Conservation (phyloP, 2,888 invertebrate genomes). For the Andrena fulva region DNA sequence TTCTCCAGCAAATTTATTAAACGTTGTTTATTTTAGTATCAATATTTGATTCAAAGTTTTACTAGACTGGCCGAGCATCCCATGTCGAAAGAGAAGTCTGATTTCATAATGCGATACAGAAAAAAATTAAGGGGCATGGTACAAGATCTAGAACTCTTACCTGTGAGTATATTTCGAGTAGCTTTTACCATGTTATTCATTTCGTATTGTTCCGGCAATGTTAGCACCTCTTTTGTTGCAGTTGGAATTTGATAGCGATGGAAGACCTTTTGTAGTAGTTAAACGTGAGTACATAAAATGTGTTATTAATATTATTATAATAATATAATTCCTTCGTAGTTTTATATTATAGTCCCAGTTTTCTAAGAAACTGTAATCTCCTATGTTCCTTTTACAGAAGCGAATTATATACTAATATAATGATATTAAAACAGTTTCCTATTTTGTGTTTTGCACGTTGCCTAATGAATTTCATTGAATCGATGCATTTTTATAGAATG, state of each 20-base stretch:
- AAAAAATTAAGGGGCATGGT: slow-evolving; percentile 87
- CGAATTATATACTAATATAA: not conserved
- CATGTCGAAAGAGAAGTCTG: slow-evolving; percentile 89
- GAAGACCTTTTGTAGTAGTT: slow-evolving; percentile 88
- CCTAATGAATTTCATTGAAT: not conserved
- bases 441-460: not conserved
- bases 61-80: slow-evolving; percentile 90
- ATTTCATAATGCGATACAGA: slow-evolving; percentile 91
- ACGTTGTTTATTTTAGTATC: slow-evolving; percentile 86
- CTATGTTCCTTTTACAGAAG: not conserved
- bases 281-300: slow-evolving; percentile 63
- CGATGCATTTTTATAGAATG: slow-evolving; percentile 86
- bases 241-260: slow-evolving; percentile 89
- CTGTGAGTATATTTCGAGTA: slow-evolving; percentile 77
- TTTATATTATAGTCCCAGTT: too few species aligned
- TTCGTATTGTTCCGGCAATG: not conserved
- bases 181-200: not conserved
- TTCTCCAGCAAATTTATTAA: not conserved
- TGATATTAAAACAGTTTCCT: not conserved
- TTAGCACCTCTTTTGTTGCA: slow-evolving; percentile 79
- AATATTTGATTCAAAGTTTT: slow-evolving; percentile 90
- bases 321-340: too few species aligned
- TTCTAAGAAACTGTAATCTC: too few species aligned
- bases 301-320: slow-evolving; percentile 2
- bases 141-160: slow-evolving; percentile 88